These are phyloP conservation scores for Clinocottus analis DNA, from an alignment of 2,113 vertebrate species.

Conservation along the genomic window DNA sequence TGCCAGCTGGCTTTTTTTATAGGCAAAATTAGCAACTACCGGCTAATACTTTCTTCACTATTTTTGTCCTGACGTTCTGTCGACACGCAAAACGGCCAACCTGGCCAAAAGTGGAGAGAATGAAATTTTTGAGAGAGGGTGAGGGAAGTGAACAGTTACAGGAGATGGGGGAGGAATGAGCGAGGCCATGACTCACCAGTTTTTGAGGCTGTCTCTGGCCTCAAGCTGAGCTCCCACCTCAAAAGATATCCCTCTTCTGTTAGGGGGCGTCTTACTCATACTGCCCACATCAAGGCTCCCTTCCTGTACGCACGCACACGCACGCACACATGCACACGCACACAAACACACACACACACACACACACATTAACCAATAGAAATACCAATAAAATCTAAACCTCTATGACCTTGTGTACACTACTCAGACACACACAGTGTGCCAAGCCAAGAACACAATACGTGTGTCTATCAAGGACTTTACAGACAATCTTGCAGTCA, in stretches of 20 bases:
- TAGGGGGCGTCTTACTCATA: constrained; percentile 99
- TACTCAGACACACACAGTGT: constrained; percentile 22
- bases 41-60: not conserved
- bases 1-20: constrained; percentile 1
- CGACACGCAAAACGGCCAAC: not conserved
- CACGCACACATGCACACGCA: constrained; percentile 49
- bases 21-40: not conserved
- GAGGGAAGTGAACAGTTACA: constrained; percentile 39
- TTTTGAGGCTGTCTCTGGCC: constrained; percentile 98
- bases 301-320: constrained; percentile 69
- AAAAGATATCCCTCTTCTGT: constrained; percentile 98
- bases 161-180: constrained; percentile 58
- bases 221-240: constrained; percentile 99
- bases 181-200: constrained; percentile 90
- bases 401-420: constrained; percentile 37
- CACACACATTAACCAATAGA: constrained; percentile 34
- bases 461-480: constrained; percentile 13
- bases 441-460: constrained; percentile 25
- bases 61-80: not conserved
- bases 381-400: constrained; percentile 30
- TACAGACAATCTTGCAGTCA: constrained; percentile 5
- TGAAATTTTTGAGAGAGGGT: constrained; percentile 20
- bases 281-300: constrained; percentile 81
- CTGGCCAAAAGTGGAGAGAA: constrained; percentile 14
- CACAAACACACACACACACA: constrained; percentile 49